These are phyloP conservation scores for Amyelois transitella DNA, from an alignment of 1,140 invertebrate genomes.

Conservation along the genomic window DNA sequence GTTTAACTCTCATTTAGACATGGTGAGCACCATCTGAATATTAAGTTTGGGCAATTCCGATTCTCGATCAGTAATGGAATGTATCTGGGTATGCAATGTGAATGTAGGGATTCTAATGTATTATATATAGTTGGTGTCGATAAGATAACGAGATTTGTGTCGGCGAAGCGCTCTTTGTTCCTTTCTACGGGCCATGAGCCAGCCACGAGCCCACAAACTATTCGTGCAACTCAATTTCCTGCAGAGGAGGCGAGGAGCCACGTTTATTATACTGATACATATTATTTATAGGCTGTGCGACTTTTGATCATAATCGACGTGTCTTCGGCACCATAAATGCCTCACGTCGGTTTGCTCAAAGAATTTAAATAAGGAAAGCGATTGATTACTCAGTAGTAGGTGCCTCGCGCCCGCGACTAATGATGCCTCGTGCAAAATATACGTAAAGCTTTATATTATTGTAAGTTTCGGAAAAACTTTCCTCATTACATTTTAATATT, in stretches of 20 bases:
- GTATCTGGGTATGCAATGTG: not conserved
- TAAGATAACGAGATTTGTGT: not conserved
- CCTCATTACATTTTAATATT: slow-evolving; percentile 1
- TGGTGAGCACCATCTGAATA: not conserved
- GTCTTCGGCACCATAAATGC: slow-evolving; percentile 43
- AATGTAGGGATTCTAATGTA: not conserved
- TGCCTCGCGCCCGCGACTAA: slow-evolving; percentile 2
- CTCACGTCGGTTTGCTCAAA: slow-evolving; percentile 28
- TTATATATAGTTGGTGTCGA: not conserved
- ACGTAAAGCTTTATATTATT: slow-evolving; percentile 5
- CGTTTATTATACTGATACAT: slow-evolving; percentile 8
- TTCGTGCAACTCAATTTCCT: not conserved
- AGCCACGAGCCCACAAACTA: not conserved
- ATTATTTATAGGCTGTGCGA: slow-evolving; percentile 38
- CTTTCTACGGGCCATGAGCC: not conserved
- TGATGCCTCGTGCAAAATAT: slow-evolving; percentile 16
- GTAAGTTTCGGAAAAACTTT: not conserved
- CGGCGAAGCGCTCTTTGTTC: not conserved
- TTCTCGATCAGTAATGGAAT: not conserved
- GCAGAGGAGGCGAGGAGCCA: not conserved
- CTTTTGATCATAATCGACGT: slow-evolving; percentile 48
- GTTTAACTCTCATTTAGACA: not conserved
- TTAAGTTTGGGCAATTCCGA: not conserved
- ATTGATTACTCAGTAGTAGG: slow-evolving; percentile 12
- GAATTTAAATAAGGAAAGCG: slow-evolving; percentile 49